These are phyloP conservation scores for Rhamnusium bicolor DNA, from an alignment of 2,888 invertebrate species.

Conservation along the genomic window DNA sequence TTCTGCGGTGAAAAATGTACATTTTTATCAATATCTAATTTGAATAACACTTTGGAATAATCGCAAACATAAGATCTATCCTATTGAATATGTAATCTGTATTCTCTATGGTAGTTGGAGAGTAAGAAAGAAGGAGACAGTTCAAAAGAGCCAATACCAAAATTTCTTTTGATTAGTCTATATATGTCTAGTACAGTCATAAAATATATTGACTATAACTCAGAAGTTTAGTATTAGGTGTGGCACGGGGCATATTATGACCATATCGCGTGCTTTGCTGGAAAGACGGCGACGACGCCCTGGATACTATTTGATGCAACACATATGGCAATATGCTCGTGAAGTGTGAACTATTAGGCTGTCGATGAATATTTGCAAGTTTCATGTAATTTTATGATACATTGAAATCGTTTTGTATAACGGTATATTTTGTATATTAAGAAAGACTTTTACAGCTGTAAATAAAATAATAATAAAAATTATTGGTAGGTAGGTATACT, in stretches of 20 bases:
- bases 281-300: conserved; percentile 44
- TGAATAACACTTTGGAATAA: not conserved
- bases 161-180: conserved; percentile 15
- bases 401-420: not conserved
- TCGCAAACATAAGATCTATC: not conserved
- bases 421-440: conserved; percentile 4
- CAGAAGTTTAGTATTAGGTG: conserved; percentile 56
- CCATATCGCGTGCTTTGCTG: conserved; percentile 56
- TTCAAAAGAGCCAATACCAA: conserved; percentile 23
- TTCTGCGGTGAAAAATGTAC: not conserved
- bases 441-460: not conserved
- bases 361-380: conserved; percentile 37
- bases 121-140: not conserved
- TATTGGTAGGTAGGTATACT: too few species aligned
- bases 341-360: conserved; percentile 42
- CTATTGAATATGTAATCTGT: not conserved
- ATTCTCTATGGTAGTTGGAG: not conserved
- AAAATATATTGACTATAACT: conserved; percentile 52
- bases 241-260: conserved; percentile 57
- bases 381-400: conserved; percentile 35
- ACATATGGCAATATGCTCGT: conserved; percentile 36
- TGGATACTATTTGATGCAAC: conserved; percentile 38
- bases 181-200: conserved; percentile 39
- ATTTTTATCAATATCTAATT: not conserved
- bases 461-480: not conserved